phyloP scores from a whole-genome alignment of 2,113 vertebrate genomes.

The Sturnira hondurensis region DNA sequence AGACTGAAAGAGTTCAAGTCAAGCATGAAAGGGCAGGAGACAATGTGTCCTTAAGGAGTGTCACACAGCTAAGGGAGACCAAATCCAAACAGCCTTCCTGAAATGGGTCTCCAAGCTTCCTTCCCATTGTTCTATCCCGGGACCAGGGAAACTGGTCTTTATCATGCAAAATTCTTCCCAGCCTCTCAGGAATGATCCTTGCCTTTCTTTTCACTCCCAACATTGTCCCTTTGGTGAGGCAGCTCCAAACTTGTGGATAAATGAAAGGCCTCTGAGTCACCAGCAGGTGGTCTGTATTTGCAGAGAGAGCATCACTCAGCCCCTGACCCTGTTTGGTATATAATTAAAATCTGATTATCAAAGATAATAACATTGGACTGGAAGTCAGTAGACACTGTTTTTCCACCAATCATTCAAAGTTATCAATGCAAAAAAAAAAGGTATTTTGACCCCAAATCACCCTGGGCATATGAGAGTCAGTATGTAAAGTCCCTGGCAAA shows the following conservation, averaged over 20 bases:
- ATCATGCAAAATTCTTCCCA: not conserved
- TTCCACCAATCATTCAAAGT: not conserved
- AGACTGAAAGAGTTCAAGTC: constrained; percentile 40
- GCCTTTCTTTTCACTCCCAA: not conserved
- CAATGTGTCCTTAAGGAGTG: not conserved
- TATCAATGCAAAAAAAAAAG: not conserved
- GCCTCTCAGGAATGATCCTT: not conserved
- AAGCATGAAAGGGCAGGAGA: constrained; percentile 37
- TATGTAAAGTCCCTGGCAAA: not conserved
- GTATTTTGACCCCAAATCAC: not conserved
- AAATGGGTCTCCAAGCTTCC: not conserved
- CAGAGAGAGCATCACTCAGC: not conserved
- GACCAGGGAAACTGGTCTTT: not conserved
- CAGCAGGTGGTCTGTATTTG: not conserved
- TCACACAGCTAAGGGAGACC: not conserved
- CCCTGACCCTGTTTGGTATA: not conserved
- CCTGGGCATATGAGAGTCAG: not conserved
- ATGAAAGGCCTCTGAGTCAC: not conserved
- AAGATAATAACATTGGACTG: not conserved
- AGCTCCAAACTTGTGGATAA: not conserved
- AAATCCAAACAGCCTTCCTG: not conserved
- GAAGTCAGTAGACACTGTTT: not conserved
- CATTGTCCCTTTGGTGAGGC: not conserved
- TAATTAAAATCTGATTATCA: not conserved
- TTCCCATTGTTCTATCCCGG: not conserved